Evolutionary conservation across 2,888 invertebrate species (phyloP).

Genomic region (Zeuzera pyrina): DNA sequence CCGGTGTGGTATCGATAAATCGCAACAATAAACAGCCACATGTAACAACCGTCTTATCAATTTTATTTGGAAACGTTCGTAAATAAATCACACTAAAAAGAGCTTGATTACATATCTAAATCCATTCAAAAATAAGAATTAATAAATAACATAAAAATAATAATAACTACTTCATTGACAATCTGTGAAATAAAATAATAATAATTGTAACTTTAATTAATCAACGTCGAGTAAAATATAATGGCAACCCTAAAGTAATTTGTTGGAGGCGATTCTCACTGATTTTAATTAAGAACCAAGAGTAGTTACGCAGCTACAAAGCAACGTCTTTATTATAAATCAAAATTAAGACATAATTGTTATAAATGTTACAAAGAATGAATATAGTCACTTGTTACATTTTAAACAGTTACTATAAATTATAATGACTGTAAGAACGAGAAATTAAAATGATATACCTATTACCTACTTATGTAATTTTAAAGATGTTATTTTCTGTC

Average conservation of each 20-base stretch:
- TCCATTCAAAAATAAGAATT: too few relatives aligned
- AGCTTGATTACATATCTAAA: too few relatives aligned
- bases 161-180: conserved; percentile 8
- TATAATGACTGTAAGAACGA: too few relatives aligned
- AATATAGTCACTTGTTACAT: too few relatives aligned
- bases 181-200: conserved; percentile 1
- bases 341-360: conserved; percentile 2
- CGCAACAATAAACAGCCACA: conserved; percentile 19
- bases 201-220: conserved; percentile 4
- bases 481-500: too few relatives aligned
- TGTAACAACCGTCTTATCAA: conserved; percentile 7
- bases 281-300: conserved; percentile 38
- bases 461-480: too few relatives aligned
- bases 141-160: too few relatives aligned
- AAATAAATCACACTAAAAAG: conserved; percentile 6
- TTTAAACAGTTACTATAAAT: too few relatives aligned
- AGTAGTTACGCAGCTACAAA: conserved; percentile 20
- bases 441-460: too few relatives aligned
- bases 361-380: too few relatives aligned
- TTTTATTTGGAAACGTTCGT: too few relatives aligned
- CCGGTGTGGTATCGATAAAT: conserved; percentile 27
- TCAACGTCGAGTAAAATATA: conserved; percentile 9
- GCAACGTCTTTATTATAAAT: conserved; percentile 16
- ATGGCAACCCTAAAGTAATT: conserved; percentile 22
- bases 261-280: conserved; percentile 23